These are phyloP conservation scores for Hydrozoanthus tunicans DNA, from an alignment of 64 coral and sea anemone genomes.

Conservation along the genomic window DNA sequence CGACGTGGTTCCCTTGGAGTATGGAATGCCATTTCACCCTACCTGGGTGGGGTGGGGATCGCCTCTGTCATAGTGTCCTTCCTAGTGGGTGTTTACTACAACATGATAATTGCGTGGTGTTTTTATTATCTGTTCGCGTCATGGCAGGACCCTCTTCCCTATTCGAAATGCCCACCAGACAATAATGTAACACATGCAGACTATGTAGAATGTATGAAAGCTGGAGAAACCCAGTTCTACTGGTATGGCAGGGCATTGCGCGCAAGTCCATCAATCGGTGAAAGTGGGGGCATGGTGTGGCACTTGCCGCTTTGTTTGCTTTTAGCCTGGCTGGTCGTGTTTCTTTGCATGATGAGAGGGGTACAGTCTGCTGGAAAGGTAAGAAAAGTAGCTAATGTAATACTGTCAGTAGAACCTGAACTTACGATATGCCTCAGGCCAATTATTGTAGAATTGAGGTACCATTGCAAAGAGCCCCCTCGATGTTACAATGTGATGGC, in stretches of 20 bases:
- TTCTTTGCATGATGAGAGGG: conserved; percentile 93
- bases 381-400: neutral
- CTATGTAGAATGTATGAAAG: conserved; percentile 43
- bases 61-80: conserved; percentile 85
- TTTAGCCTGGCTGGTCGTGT: conserved; percentile 88
- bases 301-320: conserved; percentile 72
- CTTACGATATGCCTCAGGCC: too few species aligned
- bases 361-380: conserved; percentile 98
- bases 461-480: too few species aligned
- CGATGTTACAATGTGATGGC: too few species aligned
- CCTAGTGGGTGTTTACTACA: conserved; percentile 93
- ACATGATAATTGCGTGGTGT: conserved; percentile 98
- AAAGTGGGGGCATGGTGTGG: conserved; percentile 86
- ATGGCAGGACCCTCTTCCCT: conserved; percentile 78
- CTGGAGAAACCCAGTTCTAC: conserved; percentile 84
- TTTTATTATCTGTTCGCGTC: conserved; percentile 97
- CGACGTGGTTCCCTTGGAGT: conserved; percentile 92
- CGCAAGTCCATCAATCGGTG: conserved; percentile 52
- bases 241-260: conserved; percentile 84
- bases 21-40: conserved; percentile 96
- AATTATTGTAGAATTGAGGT: too few species aligned
- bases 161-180: conserved; percentile 48
- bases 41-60: conserved; percentile 91
- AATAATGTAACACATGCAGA: conserved; percentile 52
- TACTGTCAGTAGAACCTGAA: neutral